These are phyloP conservation scores for Ptilorrhoa leucosticta DNA, from an alignment of 2,113 vertebrate species.

Conservation along the genomic window DNA sequence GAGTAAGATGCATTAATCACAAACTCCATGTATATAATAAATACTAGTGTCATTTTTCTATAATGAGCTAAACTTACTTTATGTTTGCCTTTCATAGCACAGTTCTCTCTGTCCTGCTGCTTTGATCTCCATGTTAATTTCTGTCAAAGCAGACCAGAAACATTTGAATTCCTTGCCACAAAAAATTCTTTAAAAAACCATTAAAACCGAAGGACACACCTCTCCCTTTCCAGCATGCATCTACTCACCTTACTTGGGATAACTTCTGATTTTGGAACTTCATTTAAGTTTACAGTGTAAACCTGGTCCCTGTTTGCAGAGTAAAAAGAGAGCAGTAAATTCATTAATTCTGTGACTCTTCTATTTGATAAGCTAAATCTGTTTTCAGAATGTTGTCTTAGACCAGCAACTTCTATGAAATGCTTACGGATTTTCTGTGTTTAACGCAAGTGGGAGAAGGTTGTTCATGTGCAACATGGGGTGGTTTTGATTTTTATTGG, in stretches of 20 bases:
- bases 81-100: slow-evolving; percentile 96
- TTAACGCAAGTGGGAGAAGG: not conserved
- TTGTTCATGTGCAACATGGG: not conserved
- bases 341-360: not conserved
- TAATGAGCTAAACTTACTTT: slow-evolving; percentile 76
- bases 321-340: slow-evolving; percentile 17
- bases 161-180: not conserved
- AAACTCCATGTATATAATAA: not conserved
- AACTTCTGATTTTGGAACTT: slow-evolving; percentile 92
- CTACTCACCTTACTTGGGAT: slow-evolving; percentile 89
- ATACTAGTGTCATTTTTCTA: not conserved
- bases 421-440: slow-evolving; percentile 21
- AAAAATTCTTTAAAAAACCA: not conserved
- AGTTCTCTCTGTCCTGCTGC: slow-evolving; percentile 90
- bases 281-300: slow-evolving; percentile 95
- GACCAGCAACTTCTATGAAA: not conserved
- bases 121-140: slow-evolving; percentile 96
- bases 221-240: not conserved
- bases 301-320: slow-evolving; percentile 90
- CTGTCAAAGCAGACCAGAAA: slow-evolving; percentile 69
- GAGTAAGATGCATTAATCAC: not conserved
- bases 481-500: not conserved
- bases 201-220: not conserved
- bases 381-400: slow-evolving; percentile 16
- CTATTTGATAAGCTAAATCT: slow-evolving; percentile 17